phyloP scores from a whole-genome alignment of 2,888 invertebrate genomes.

The Dynastes hyllus region DNA sequence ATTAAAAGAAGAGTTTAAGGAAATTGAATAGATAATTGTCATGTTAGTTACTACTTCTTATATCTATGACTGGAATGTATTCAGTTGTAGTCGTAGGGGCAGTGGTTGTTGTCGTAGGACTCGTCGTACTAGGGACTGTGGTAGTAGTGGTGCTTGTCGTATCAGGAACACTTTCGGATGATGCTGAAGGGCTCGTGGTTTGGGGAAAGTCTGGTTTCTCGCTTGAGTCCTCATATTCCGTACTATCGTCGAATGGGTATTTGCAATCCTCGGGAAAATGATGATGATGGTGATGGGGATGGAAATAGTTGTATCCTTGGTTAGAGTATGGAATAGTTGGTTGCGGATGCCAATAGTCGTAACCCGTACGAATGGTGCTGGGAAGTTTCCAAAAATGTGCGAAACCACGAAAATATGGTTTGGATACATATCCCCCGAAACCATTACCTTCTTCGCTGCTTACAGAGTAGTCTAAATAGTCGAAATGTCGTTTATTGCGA shows the following conservation, averaged over 20 bases:
- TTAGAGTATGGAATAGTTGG: neutral
- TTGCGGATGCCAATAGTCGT: neutral
- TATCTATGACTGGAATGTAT: conserved; percentile 35
- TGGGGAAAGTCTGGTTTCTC: neutral
- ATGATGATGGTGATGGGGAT: neutral
- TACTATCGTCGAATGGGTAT: conserved; percentile 4
- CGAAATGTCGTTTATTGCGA: conserved; percentile 19
- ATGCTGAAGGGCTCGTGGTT: neutral
- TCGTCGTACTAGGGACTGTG: conserved; percentile 1
- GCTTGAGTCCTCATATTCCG: neutral
- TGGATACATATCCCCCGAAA: conserved; percentile 4
- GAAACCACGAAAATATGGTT: conserved; percentile 5
- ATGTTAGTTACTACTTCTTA: conserved; percentile 25
- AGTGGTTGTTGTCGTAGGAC: neutral
- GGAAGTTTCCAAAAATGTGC: conserved; percentile 13
- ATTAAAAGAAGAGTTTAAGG: conserved; percentile 3
- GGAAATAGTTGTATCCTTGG: neutral
- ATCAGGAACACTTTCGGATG: neutral
- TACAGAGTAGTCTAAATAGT: conserved; percentile 23
- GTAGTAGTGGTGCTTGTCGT: neutral
- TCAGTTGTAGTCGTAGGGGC: conserved; percentile 26
- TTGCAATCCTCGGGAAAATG: neutral
- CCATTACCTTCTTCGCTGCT: conserved; percentile 32
- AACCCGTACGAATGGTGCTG: neutral
- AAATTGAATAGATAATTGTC: neutral